Conservation (phyloP, 1,140 invertebrate species). For the Globodera ellingtonae region DNA sequence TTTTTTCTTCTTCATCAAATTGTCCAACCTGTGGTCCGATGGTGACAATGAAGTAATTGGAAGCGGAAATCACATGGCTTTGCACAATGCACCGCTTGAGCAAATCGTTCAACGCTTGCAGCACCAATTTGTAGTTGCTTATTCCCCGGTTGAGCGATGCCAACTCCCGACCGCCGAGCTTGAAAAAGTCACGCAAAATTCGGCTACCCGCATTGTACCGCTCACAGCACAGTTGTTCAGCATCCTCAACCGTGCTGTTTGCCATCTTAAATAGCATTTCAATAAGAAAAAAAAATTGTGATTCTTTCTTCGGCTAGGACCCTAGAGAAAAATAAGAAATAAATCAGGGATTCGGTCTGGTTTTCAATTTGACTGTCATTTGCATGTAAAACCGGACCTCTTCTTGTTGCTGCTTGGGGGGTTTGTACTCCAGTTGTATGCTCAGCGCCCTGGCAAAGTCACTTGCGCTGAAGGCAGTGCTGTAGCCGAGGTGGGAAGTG, state of each 20-base stretch:
- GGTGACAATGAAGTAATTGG: slow-evolving; percentile 27
- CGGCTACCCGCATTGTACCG: slow-evolving; percentile 19
- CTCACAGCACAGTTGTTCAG: slow-evolving; percentile 4
- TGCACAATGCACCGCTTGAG: slow-evolving; percentile 32
- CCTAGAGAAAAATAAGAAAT: too few species aligned
- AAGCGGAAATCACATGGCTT: slow-evolving; percentile 25
- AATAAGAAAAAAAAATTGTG: not conserved
- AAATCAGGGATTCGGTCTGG: too few species aligned
- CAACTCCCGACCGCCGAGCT: slow-evolving; percentile 23
- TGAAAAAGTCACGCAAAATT: slow-evolving; percentile 33
- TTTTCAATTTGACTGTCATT: not conserved
- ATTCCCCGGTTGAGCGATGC: slow-evolving; percentile 3
- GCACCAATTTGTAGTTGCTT: slow-evolving; percentile 26
- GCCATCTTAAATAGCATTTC: not conserved
- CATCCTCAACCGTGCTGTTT: not conserved
- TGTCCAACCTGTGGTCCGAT: slow-evolving; percentile 24
- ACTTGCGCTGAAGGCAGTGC: slow-evolving; percentile 19
- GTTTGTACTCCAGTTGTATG: slow-evolving; percentile 26
- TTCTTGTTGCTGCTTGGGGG: not conserved
- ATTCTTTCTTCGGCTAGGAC: not conserved
- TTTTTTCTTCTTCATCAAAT: too few species aligned
- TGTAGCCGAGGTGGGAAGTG: slow-evolving; percentile 37
- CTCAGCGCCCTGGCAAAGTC: slow-evolving; percentile 39
- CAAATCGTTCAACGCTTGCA: slow-evolving; percentile 21
- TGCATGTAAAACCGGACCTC: not conserved